phyloP scores from a whole-genome alignment of 92 coral and sea anemone genomes.

The Heteractis magnifica region DNA sequence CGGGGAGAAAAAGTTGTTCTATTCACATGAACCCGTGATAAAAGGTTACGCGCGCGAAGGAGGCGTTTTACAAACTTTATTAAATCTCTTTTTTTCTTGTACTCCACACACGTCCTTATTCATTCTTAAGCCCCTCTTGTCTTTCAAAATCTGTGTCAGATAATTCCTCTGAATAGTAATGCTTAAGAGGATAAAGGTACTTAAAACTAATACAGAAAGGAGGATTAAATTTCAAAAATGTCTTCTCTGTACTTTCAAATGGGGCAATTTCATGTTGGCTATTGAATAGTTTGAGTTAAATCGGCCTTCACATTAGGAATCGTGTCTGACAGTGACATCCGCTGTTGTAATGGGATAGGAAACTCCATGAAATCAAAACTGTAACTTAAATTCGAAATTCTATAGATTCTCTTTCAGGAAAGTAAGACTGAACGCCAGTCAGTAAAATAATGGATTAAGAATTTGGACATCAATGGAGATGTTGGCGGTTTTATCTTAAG shows the following conservation, averaged over 20 bases:
- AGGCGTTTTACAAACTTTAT: slow-evolving; percentile 12
- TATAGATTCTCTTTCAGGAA: background rate
- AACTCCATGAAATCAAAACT: slow-evolving; percentile 14
- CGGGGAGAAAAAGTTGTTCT: background rate
- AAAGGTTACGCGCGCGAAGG: background rate
- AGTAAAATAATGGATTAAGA: background rate
- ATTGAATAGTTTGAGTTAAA: slow-evolving; percentile 8
- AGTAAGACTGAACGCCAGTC: background rate
- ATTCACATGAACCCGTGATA: background rate
- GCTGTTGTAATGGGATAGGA: slow-evolving; percentile 17
- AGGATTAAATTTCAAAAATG: slow-evolving; percentile 34
- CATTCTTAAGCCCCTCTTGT: background rate
- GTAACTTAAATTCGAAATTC: background rate
- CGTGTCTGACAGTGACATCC: slow-evolving; percentile 23
- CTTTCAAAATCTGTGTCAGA: background rate
- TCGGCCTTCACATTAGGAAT: slow-evolving; percentile 15
- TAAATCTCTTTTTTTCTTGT: background rate
- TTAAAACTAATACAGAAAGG: slow-evolving; percentile 18
- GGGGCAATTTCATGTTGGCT: slow-evolving; percentile 18
- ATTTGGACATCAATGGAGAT: background rate
- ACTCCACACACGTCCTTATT: background rate
- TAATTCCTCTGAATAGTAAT: slow-evolving; percentile 22
- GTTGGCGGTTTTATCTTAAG: too few species aligned
- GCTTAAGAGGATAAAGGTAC: slow-evolving; percentile 27
- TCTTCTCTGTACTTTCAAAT: slow-evolving; percentile 13